Conservation (phyloP, 2,888 invertebrate species). For the Drosophila birchii region DNA sequence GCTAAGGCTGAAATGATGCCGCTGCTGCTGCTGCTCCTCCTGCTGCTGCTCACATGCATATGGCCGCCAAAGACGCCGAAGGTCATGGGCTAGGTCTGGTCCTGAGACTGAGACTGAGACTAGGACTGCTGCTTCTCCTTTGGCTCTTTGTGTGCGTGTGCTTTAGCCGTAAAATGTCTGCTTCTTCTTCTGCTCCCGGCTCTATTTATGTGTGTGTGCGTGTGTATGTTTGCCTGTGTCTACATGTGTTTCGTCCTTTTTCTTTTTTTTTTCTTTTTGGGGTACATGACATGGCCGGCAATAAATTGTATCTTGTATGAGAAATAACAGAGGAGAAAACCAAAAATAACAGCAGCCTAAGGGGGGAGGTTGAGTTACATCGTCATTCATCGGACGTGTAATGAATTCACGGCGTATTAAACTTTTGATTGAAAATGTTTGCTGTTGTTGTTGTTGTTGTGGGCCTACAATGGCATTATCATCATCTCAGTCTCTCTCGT, state of each 20-base stretch:
- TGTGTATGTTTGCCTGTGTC: constrained; percentile 1
- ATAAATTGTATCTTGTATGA: constrained; percentile 80
- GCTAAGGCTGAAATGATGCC: constrained; percentile 1
- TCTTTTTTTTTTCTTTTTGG: not conserved
- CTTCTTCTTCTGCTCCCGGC: constrained; percentile 7
- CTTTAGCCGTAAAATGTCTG: constrained; percentile 39
- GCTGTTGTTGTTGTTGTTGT: constrained; percentile 15
- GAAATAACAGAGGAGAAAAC: constrained; percentile 44
- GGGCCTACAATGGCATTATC: constrained; percentile 30
- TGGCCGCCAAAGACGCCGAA: constrained; percentile 72
- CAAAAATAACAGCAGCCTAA: constrained; percentile 62
- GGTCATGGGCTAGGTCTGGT: constrained; percentile 57
- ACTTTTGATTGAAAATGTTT: constrained; percentile 60
- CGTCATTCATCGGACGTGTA: constrained; percentile 52
- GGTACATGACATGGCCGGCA: constrained; percentile 65
- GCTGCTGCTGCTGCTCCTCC: not conserved
- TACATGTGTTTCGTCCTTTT: constrained; percentile 52
- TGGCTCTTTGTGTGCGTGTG: constrained; percentile 19
- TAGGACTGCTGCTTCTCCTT: not conserved
- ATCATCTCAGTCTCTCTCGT: constrained; percentile 7
- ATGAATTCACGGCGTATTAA: constrained; percentile 64
- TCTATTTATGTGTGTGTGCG: constrained; percentile 21
- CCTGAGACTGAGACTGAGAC: not conserved
- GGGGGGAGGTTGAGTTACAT: constrained; percentile 1
- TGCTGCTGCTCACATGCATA: constrained; percentile 43